phyloP scores from a whole-genome alignment of 1,140 invertebrate species.

The Neocloeon triangulifer region DNA sequence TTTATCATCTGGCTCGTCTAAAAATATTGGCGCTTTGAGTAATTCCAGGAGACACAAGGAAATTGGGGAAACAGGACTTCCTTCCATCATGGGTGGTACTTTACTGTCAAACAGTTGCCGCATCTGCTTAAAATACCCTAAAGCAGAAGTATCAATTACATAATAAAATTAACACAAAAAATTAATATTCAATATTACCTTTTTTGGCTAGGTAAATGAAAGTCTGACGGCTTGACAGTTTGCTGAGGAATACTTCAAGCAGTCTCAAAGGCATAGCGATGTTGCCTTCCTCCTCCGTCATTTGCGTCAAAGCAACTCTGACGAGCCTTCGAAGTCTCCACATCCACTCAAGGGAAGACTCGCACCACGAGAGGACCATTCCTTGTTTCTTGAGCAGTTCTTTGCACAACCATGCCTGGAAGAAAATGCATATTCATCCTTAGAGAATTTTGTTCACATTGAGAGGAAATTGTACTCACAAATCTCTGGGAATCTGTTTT shows the following conservation, averaged over 20 bases:
- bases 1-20: constrained; percentile 11
- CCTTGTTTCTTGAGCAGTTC: constrained; percentile 30
- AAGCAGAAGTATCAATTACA: too few relatives aligned
- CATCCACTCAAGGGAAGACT: constrained; percentile 18
- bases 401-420: constrained; percentile 31
- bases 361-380: constrained; percentile 21
- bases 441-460: constrained; percentile 1
- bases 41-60: constrained; percentile 52
- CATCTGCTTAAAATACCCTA: constrained; percentile 46
- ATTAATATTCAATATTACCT: too few relatives aligned
- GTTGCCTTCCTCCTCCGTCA: constrained; percentile 14
- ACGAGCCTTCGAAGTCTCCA: constrained; percentile 37
- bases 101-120: constrained; percentile 41
- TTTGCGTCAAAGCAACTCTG: constrained; percentile 24
- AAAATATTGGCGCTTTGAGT: constrained; percentile 43
- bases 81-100: constrained; percentile 44
- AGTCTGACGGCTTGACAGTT: constrained; percentile 16
- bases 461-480: constrained; percentile 18
- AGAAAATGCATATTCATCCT: constrained; percentile 4
- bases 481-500: constrained; percentile 42
- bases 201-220: constrained; percentile 11
- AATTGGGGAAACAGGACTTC: constrained; percentile 41
- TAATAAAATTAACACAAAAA: too few relatives aligned
- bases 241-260: constrained; percentile 45
- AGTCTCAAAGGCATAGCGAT: constrained; percentile 53